Evolutionary conservation across 2,113 vertebrate species (phyloP).

Genomic region (Clupea harengus): DNA sequence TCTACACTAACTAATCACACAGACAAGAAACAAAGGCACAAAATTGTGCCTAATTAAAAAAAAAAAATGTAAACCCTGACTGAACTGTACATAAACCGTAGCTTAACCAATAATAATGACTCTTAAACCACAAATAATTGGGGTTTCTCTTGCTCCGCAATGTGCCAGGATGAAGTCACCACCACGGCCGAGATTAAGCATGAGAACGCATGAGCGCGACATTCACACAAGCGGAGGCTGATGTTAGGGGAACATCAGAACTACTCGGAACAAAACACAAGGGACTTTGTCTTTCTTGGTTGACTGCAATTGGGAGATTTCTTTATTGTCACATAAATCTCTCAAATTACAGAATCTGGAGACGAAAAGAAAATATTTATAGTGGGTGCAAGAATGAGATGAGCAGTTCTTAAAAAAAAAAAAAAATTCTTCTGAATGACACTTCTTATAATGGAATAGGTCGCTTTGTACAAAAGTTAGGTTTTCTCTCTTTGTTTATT

Average conservation of each 20-base stretch:
- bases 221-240: background rate
- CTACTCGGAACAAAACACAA: constrained; percentile 32
- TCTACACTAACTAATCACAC: background rate
- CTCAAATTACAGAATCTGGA: constrained; percentile 32
- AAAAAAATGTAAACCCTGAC: background rate
- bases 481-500: background rate
- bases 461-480: constrained; percentile 8
- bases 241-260: background rate
- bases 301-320: constrained; percentile 30
- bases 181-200: background rate
- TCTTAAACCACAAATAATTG: constrained; percentile 11
- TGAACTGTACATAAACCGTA: constrained; percentile 9
- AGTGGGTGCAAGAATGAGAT: background rate
- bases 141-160: background rate
- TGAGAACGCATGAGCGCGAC: background rate
- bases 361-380: constrained; percentile 23
- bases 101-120: constrained; percentile 10
- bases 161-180: constrained; percentile 34
- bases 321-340: constrained; percentile 48
- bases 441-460: constrained; percentile 9
- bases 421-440: background rate
- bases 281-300: constrained; percentile 17
- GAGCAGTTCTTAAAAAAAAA: constrained; percentile 1
- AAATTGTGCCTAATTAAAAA: background rate
- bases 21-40: background rate